Evolutionary conservation across 1,140 invertebrate genomes (phyloP).

Genomic region (Drosophila pectinifera): DNA sequence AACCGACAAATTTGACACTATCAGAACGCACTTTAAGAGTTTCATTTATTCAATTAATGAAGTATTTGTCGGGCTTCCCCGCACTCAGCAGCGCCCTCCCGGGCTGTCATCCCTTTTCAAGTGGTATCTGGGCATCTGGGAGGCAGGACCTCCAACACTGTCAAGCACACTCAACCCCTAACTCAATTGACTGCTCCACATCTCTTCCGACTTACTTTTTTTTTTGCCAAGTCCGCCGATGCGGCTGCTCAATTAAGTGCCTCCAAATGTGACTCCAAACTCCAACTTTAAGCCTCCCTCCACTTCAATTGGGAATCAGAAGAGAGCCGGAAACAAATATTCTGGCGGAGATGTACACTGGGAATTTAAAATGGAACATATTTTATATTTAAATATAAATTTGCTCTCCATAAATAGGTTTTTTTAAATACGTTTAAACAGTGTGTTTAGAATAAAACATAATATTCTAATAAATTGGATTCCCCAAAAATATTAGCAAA

Average conservation of each 20-base stretch:
- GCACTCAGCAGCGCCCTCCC: neutral
- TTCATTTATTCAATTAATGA: conserved; percentile 55
- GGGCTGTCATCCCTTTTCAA: conserved; percentile 50
- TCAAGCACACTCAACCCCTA: conserved; percentile 51
- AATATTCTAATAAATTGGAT: no score
- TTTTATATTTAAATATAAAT: neutral
- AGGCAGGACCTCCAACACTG: conserved; percentile 29
- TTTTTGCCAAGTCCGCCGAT: conserved; percentile 32
- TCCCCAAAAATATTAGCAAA: no score
- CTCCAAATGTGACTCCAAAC: conserved; percentile 30
- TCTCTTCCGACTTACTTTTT: neutral
- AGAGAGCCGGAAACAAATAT: neutral
- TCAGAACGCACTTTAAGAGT: conserved; percentile 26
- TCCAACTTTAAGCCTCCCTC: conserved; percentile 3
- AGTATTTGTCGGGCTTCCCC: conserved; percentile 46
- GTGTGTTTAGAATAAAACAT: no score
- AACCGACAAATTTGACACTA: conserved; percentile 10
- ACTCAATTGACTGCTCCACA: conserved; percentile 50
- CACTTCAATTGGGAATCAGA: conserved; percentile 14
- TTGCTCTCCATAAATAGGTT: neutral
- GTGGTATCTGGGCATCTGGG: conserved; percentile 26
- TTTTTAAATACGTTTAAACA: no score
- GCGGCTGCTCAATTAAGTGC: conserved; percentile 57
- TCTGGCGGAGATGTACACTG: neutral
- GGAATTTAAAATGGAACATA: neutral